A percentile compares a stretch with the other conserved stretches of the same genome.
Conservation (phyloP, 2,113 vertebrate species). For the Castor canadensis region DNA sequence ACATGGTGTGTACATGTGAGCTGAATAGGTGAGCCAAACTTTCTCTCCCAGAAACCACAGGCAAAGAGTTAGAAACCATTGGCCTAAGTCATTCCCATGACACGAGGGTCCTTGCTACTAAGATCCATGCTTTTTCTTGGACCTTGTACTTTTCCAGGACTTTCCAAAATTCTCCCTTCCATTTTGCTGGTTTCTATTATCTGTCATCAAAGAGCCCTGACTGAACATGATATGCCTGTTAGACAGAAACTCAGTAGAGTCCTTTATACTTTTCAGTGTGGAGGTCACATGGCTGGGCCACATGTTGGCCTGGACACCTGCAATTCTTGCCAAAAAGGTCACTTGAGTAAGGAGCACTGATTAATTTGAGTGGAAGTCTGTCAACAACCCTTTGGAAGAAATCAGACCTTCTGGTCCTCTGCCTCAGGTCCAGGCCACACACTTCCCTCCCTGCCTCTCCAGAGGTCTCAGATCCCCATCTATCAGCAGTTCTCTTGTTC, state of each 20-base stretch:
- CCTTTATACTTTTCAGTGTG: background rate
- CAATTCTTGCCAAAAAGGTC: conserved; percentile 38
- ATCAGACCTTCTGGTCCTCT: background rate
- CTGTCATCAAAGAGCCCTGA: background rate
- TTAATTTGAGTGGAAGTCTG: conserved; percentile 34
- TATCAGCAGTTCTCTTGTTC: background rate
- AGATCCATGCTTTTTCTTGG: background rate
- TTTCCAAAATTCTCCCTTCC: background rate
- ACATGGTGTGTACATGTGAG: background rate
- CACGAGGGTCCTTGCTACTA: background rate
- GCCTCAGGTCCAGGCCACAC: background rate
- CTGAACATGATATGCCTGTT: background rate
- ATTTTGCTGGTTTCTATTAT: background rate
- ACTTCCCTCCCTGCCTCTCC: background rate
- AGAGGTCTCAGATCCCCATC: background rate
- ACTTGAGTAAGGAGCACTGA: conserved; percentile 1
- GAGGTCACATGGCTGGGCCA: background rate
- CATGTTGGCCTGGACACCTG: conserved; percentile 2
- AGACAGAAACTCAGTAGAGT: background rate
- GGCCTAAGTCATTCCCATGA: background rate
- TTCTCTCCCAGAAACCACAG: background rate
- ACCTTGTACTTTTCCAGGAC: too few species aligned
- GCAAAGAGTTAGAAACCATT: background rate
- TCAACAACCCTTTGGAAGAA: conserved; percentile 8
- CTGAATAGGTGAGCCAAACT: background rate